Evolutionary conservation across 2,113 vertebrate genomes (phyloP).

Genomic region (Crotalus horridus): DNA sequence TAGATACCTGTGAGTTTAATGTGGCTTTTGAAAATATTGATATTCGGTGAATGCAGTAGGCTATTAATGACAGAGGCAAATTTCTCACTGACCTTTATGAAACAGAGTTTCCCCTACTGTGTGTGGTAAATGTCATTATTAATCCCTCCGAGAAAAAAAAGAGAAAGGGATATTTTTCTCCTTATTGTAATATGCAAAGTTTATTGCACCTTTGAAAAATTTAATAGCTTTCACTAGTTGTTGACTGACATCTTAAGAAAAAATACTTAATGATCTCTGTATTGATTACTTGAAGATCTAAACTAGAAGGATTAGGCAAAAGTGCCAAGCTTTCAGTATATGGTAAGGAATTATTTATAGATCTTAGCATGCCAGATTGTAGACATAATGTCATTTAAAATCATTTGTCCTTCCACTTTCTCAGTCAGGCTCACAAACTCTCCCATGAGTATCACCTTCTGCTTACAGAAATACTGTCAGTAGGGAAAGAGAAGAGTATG

Average conservation of each 20-base stretch:
- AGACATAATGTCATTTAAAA: not conserved
- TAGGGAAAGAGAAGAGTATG: not conserved
- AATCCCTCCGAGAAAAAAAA: not conserved
- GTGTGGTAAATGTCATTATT: not conserved
- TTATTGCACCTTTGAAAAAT: not conserved
- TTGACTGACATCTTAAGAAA: not conserved
- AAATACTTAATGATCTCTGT: not conserved
- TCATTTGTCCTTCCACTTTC: not conserved
- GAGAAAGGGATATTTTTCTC: not conserved
- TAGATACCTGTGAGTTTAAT: rapidly evolving
- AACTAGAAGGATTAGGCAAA: not conserved
- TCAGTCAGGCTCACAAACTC: not conserved
- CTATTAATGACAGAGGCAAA: constrained; percentile 4
- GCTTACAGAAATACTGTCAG: not conserved
- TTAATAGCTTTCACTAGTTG: rapidly evolving
- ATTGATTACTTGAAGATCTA: not conserved
- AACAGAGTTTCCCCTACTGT: not conserved
- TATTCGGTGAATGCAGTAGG: not conserved
- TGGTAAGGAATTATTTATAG: not conserved
- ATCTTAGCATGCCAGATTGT: not conserved
- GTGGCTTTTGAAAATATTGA: not conserved
- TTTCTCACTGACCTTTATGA: constrained; percentile 1
- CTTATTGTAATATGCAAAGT: not conserved
- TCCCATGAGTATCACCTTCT: not conserved
- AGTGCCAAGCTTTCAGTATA: not conserved